Evolutionary conservation across 2,888 invertebrate genomes (phyloP), one percentile per base, ranked within the genome.

Genomic region (Trachelus tabidus): DNA sequence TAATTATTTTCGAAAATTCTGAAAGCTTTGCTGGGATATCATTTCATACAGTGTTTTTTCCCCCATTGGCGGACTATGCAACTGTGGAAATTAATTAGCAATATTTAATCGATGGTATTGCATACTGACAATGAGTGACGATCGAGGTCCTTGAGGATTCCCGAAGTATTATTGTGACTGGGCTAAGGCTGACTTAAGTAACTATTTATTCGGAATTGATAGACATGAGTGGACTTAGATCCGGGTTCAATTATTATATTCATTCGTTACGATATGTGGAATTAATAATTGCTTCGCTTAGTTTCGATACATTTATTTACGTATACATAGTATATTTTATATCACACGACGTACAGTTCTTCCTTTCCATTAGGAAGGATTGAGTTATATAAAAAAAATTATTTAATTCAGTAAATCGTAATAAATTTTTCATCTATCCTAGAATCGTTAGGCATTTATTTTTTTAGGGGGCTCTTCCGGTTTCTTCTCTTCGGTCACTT

Each of bases 141-240:
- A 35, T 73, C 80, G 77, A 78, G 83, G 83, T 81, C 85, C 82
- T 85, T 85, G 85, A 84, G 81, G 83, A 84, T 82, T 83, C 83
- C 85, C 83, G 75, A 80, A 80, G 78, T 77, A 79, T 79, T 76
- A 75, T 79, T 79, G 81, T 81, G 81, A 79, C 80, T 81, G 81
- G 81, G 80, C 80, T 81, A 79, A 81, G 82, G 81, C 82, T 82
- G 76, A 75, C 30, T 79, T 75, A 75, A 76, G 78, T 35, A 78
- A 78, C 75, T 35, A 73, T 73, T 78, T 78, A 76, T 78, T 76
- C 76, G 76, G 76, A 78, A 78, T 75, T 76, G 75, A 73, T 68
- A 75, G 73, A 73, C 73, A 78, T 68, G 75, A 78, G 73, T 68
- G 15, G 71, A 71, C 71, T 71, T 31, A 3, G 71, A 71, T 71